These are phyloP conservation scores for Mionectes olivaceus DNA, from an alignment of 2,797 vertebrate genomes.

Conservation along the genomic window DNA sequence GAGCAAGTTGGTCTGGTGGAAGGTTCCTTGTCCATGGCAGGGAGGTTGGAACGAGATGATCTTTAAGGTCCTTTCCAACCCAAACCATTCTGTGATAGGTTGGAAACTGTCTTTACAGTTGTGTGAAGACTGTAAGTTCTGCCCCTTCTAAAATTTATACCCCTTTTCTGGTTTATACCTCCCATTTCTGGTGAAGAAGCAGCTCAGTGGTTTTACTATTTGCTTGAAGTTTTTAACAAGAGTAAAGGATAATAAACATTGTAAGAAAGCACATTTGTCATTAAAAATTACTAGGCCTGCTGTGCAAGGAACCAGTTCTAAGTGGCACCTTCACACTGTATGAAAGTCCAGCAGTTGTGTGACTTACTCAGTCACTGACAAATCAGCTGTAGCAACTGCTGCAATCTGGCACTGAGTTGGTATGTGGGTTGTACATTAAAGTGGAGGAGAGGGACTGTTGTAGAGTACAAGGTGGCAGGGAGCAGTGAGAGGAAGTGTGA, in stretches of 20 bases:
- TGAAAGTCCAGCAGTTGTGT: background rate
- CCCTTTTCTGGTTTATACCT: background rate
- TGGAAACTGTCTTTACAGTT: background rate
- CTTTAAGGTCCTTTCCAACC: background rate
- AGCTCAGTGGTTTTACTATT: background rate
- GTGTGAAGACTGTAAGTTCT: background rate
- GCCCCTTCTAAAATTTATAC: background rate
- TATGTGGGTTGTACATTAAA: background rate
- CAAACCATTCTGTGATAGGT: background rate
- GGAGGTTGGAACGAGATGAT: background rate
- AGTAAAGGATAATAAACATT: background rate
- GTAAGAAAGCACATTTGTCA: background rate
- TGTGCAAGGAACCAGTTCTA: background rate
- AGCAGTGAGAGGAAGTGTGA: background rate
- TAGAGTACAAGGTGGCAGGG: background rate
- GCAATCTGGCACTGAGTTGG: rapidly evolving
- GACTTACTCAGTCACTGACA: background rate
- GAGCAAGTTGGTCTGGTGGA: background rate
- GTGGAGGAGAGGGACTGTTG: background rate
- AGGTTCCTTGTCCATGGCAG: background rate
- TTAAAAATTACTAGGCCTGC: background rate
- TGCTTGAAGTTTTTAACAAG: background rate
- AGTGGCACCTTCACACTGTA: background rate
- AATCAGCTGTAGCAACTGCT: background rate
- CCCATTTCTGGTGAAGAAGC: background rate